These are phyloP conservation scores for Anodontia alba DNA, from an alignment of 2,888 invertebrate species.

Conservation along the genomic window DNA sequence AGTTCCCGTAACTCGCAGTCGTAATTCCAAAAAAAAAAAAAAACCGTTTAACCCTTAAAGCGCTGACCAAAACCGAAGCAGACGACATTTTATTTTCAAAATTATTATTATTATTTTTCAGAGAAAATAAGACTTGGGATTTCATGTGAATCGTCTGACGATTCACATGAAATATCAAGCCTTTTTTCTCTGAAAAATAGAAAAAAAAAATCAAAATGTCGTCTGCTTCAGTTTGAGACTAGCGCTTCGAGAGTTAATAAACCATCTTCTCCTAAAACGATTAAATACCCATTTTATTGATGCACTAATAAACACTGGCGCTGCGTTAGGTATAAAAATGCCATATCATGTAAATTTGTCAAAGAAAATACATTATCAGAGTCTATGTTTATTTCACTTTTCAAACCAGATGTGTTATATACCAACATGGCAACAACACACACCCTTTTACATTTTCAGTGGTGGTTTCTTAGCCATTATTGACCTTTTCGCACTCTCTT, in stretches of 20 bases:
- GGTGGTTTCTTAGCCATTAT: no score
- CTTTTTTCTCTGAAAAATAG: background rate
- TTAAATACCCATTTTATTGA: conserved; percentile 3
- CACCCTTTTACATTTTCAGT: no score
- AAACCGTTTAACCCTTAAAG: no score
- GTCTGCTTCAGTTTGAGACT: no score
- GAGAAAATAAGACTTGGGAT: background rate
- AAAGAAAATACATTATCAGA: conserved; percentile 6
- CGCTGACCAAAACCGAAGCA: background rate
- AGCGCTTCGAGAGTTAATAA: no score
- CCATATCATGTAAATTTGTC: conserved; percentile 10
- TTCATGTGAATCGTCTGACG: background rate
- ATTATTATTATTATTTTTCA: background rate
- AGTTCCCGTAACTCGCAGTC: no score
- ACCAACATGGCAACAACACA: no score
- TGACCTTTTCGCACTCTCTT: no score
- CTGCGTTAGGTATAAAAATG: conserved; percentile 6
- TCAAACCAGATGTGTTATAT: background rate
- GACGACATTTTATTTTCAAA: background rate
- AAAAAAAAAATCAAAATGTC: no score
- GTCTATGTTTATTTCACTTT: conserved; percentile 3
- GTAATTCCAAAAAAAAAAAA: no score
- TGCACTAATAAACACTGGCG: conserved; percentile 1
- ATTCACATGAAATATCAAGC: background rate
- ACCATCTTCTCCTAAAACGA: background rate